Percentiles rank a stretch among this genome's conserved stretches.
Conservation (phyloP, 2,888 invertebrate genomes). For the Scelioninae gen. 2 region DNA sequence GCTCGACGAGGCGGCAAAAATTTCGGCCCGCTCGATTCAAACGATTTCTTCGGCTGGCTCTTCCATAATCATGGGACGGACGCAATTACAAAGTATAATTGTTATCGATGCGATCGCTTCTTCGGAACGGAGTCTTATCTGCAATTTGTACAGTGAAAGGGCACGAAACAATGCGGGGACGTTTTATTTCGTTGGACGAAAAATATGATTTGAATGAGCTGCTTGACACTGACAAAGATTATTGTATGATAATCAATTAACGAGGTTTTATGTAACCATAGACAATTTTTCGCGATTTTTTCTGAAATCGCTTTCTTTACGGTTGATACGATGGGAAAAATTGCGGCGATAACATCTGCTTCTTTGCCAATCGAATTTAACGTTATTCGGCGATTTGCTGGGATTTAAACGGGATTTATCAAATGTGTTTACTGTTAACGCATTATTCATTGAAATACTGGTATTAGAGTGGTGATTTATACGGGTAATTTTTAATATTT, state of each 20-base stretch:
- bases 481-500: no score
- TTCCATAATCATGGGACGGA: conserved; percentile 16
- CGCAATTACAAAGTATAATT: conserved; percentile 44
- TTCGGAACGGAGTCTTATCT: conserved; percentile 3
- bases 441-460: no score
- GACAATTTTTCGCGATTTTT: no score
- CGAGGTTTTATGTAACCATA: conserved; percentile 23
- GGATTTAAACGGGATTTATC: no score
- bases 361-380: no score
- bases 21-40: conserved; percentile 15
- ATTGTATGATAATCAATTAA: conserved; percentile 41
- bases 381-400: no score
- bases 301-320: no score
- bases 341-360: no score
- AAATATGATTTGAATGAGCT: conserved; percentile 14
- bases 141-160: conserved; percentile 39
- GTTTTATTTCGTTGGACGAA: conserved; percentile 6
- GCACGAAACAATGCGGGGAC: conserved; percentile 26
- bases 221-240: conserved; percentile 23
- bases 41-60: not conserved
- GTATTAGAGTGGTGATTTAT: no score
- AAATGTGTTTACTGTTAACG: no score
- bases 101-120: conserved; percentile 25
- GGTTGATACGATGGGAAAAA: no score
- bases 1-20: conserved; percentile 31